phyloP scores from a whole-genome alignment of 2,888 invertebrate species.

The Helleia helle region DNA sequence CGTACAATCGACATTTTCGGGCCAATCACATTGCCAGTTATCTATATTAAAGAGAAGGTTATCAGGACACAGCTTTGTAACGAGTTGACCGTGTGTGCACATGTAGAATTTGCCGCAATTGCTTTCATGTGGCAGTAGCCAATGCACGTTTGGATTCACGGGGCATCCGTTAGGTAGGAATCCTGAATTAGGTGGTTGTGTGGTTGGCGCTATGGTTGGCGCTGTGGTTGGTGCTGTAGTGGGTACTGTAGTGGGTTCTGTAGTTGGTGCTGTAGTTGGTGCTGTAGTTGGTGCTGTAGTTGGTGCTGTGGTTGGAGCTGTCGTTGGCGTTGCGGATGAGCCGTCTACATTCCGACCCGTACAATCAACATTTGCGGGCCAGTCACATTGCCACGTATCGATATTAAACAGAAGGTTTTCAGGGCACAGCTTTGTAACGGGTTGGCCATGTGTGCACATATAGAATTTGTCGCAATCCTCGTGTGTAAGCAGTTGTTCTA shows the following conservation, averaged over 20 bases:
- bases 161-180: slow-evolving; percentile 52
- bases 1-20: slow-evolving; percentile 73
- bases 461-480: slow-evolving; percentile 47
- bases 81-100: slow-evolving; percentile 71
- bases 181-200: slow-evolving; percentile 10
- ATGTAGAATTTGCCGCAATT: slow-evolving; percentile 54
- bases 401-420: no score
- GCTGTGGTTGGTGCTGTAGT: background rate
- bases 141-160: slow-evolving; percentile 38
- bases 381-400: background rate
- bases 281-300: background rate
- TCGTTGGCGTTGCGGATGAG: background rate
- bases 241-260: background rate
- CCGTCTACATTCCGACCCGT: no score
- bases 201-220: no score
- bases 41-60: slow-evolving; percentile 65
- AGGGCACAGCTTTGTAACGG: slow-evolving; percentile 25
- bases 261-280: no score
- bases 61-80: slow-evolving; percentile 67
- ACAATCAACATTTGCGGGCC: background rate
- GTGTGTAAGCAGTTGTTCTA: slow-evolving; percentile 46
- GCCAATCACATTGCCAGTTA: slow-evolving; percentile 67
- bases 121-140: slow-evolving; percentile 42
- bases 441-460: slow-evolving; percentile 48
- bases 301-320: background rate